A percentile compares a stretch with the other conserved stretches of the same genome.
phyloP scores from a whole-genome alignment of 2,113 vertebrate genomes.

The Oncorhynchus masou region DNA sequence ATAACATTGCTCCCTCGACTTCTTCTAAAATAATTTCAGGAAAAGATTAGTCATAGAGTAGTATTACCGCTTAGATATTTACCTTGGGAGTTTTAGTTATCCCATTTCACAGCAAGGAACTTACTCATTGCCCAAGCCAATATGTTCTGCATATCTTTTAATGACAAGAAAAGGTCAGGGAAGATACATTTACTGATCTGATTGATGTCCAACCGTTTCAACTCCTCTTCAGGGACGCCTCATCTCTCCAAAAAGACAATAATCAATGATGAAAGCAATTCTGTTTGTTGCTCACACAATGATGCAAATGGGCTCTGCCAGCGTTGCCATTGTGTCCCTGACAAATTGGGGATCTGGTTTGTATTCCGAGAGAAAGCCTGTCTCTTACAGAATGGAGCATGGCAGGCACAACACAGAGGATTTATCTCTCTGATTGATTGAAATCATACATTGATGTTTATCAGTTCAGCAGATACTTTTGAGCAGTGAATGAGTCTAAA shows the following conservation, averaged over 20 bases:
- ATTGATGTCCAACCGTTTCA: constrained; percentile 45
- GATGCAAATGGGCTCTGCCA: constrained; percentile 71
- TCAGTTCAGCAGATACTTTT: constrained; percentile 46
- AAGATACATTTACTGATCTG: constrained; percentile 52
- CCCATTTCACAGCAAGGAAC: background rate
- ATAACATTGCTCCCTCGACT: background rate
- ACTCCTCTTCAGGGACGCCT: constrained; percentile 49
- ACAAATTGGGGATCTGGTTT: constrained; percentile 70
- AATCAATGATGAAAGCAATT: constrained; percentile 70
- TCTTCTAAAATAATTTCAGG: background rate
- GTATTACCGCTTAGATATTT: too few relatives aligned
- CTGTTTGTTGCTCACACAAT: constrained; percentile 70
- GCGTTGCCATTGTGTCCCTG: constrained; percentile 64
- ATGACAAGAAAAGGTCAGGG: constrained; percentile 51
- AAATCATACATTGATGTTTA: constrained; percentile 64
- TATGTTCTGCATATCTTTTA: constrained; percentile 15
- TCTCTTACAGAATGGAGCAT: constrained; percentile 59
- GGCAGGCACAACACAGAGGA: constrained; percentile 48
- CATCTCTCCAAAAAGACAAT: constrained; percentile 61
- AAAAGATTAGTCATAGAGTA: background rate
- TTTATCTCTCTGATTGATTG: constrained; percentile 69
- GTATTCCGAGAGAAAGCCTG: constrained; percentile 62
- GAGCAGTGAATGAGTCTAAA: background rate
- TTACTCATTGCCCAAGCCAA: constrained; percentile 18
- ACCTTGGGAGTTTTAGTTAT: too few relatives aligned